Percentiles rank a stretch among this genome's conserved stretches.
Evolutionary conservation across 2,888 invertebrate species (phyloP).

Genomic region (Tholera decimalis): DNA sequence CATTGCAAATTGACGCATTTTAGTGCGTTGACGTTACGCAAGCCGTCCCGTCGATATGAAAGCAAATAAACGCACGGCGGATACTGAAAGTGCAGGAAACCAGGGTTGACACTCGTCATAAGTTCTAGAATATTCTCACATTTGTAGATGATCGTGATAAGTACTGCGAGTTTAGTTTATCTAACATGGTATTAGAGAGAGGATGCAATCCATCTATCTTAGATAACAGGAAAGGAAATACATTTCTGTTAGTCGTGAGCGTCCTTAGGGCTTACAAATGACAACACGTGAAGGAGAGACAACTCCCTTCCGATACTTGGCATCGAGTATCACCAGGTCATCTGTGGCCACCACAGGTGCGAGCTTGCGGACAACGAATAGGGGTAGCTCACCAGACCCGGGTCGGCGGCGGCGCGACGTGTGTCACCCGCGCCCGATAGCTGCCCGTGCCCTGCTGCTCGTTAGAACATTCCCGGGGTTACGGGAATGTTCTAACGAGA

Average conservation of each 20-base stretch:
- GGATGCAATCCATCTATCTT: slow-evolving; percentile 16
- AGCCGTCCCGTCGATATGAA: slow-evolving; percentile 72
- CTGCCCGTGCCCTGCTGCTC: too few relatives aligned
- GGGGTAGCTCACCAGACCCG: too few relatives aligned
- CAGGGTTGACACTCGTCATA: slow-evolving; percentile 73
- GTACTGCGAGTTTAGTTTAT: slow-evolving; percentile 8
- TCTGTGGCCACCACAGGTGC: too few relatives aligned
- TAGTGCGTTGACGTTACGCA: slow-evolving; percentile 67
- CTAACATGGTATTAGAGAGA: background rate
- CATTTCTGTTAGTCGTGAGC: background rate
- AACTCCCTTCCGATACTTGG: too few relatives aligned
- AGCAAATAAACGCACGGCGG: slow-evolving; percentile 80
- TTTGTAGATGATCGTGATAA: slow-evolving; percentile 3
- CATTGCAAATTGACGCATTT: slow-evolving; percentile 59
- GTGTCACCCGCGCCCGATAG: too few relatives aligned
- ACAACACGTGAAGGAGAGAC: too few relatives aligned
- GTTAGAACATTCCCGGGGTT: too few relatives aligned
- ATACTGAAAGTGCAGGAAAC: slow-evolving; percentile 77
- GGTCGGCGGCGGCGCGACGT: too few relatives aligned
- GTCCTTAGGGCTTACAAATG: background rate
- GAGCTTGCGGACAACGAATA: too few relatives aligned
- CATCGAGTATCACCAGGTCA: too few relatives aligned
- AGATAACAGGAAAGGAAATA: slow-evolving; percentile 6
- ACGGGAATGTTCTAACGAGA: too few relatives aligned
- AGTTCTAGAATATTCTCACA: slow-evolving; percentile 13